Evolutionary conservation across 2,888 invertebrate species (phyloP).

Genomic region (Rhagophthalmus giganteus): DNA sequence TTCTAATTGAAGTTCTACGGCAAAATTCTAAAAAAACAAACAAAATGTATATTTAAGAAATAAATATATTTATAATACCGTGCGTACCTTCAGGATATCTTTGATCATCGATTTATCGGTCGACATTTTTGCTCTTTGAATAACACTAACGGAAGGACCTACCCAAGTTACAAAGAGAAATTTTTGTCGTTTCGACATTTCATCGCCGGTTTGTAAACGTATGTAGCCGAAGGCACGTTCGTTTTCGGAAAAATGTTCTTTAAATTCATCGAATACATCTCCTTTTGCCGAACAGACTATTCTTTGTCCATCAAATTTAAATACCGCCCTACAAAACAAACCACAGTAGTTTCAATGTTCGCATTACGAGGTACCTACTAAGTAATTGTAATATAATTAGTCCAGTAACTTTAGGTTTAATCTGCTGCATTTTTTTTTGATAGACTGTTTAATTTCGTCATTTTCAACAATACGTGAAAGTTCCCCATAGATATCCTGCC

Average conservation of each 20-base stretch:
- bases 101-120: constrained; percentile 80
- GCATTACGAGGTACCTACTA: too few species aligned
- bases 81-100: constrained; percentile 69
- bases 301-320: constrained; percentile 72
- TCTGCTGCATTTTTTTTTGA: too few species aligned
- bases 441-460: too few species aligned
- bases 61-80: neutral
- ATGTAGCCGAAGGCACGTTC: constrained; percentile 78
- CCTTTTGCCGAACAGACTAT: constrained; percentile 70
- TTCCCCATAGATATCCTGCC: too few species aligned
- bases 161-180: constrained; percentile 80
- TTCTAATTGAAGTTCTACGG: constrained; percentile 74
- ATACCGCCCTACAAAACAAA: constrained; percentile 78
- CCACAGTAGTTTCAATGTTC: too few species aligned
- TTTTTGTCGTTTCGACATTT: constrained; percentile 80
- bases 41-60: constrained; percentile 25
- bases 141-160: constrained; percentile 72
- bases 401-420: too few species aligned
- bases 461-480: too few species aligned
- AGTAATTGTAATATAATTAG: too few species aligned
- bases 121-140: constrained; percentile 81
- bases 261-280: constrained; percentile 70
- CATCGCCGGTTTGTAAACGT: constrained; percentile 76
- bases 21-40: constrained; percentile 68
- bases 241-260: constrained; percentile 69